Evolutionary conservation across 2,888 invertebrate species (phyloP), one percentile per base, ranked within the genome.

Genomic region (Lordiphosa fenestrarum): DNA sequence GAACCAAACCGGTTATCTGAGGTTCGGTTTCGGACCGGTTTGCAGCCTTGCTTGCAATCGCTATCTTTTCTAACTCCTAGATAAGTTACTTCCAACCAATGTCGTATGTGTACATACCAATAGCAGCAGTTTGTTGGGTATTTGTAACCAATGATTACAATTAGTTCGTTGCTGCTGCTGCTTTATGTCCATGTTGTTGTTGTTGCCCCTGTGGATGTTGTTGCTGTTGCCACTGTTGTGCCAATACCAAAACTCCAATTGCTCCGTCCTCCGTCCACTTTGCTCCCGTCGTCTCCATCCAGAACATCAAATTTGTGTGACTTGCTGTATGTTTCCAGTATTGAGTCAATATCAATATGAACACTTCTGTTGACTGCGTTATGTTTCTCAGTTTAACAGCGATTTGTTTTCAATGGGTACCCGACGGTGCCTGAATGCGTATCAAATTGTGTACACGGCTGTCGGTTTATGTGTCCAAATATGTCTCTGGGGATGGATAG

Each of bases 131-230:
- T 75, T 74, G 66, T 73, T 73, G 69, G 66, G 53, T 67, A 71
- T 69, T 78, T 86, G 84, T 67, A 83, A 84, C 81, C 85, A 83
- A 85, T 73, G 74, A 83, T 71, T 73, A 72, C 81, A 73, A 66
- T 66, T 71, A 59, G 73, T 67, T 78, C 71, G 84, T 54, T 62
- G 70, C 44, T 65, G 54, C 65, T 65, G 77, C 64, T 71, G 77
- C 64, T 69, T 65, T 71, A 63, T 73, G 67, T 71, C 69, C 75
- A 73, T 75, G 67, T 70, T 78, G 66, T 67, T 53, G 59, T 60
- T 59, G 56, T 38, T 42, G 53, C 58, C 25, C 30, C 30, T 33
- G 30, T 44, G 12, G 60, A 25, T 39, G 49, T n/a, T 57, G 49
- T 10, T 57, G 60, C 46, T 59, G 70, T 52, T 59, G 46, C 53